Evolutionary conservation across 2,888 invertebrate species (phyloP).

Genomic region (Amphipoea oculea): DNA sequence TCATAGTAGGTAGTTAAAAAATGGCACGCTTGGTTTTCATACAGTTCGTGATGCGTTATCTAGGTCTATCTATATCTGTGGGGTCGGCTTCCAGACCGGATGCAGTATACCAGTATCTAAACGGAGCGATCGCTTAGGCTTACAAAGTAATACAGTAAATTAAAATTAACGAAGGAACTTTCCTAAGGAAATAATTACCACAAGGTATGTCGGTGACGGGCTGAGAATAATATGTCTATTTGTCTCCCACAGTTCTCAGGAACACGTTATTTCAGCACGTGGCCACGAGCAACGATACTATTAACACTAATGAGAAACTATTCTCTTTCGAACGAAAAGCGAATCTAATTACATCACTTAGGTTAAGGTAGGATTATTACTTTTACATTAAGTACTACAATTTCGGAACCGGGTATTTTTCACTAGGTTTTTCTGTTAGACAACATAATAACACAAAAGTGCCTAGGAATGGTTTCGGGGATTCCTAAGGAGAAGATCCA

Average conservation of each 20-base stretch:
- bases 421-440: neutral
- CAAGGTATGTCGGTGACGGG: conserved; percentile 18
- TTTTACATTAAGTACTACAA: neutral
- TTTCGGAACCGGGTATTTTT: neutral
- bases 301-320: conserved; percentile 11
- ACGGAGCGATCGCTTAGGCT: neutral
- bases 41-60: too few relatives aligned
- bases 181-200: conserved; percentile 4
- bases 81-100: too few relatives aligned
- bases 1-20: too few relatives aligned
- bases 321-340: conserved; percentile 17
- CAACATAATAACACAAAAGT: neutral
- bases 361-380: neutral
- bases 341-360: conserved; percentile 3
- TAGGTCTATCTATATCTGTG: too few relatives aligned
- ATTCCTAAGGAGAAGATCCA: neutral
- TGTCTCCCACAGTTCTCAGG: conserved; percentile 1
- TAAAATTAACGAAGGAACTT: neutral
- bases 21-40: too few relatives aligned
- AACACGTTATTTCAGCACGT: conserved; percentile 39
- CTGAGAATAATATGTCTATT: neutral
- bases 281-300: neutral
- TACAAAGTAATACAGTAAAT: neutral
- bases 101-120: neutral
- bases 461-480: neutral